Evolutionary conservation across 1,140 invertebrate genomes (phyloP).

Genomic region (Mya arenaria): DNA sequence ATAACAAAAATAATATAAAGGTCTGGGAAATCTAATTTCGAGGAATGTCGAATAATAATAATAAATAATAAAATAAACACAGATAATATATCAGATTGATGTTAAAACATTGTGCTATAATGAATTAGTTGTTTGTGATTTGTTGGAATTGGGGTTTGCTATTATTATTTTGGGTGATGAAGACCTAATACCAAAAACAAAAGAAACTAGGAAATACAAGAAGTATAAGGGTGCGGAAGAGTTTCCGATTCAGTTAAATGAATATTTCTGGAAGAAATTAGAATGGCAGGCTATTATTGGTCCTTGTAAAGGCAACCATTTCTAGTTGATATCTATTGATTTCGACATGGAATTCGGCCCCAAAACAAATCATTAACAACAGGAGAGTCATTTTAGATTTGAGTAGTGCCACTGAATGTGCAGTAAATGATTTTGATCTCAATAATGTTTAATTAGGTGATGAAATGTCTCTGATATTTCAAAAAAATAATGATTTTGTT

Average conservation of each 20-base stretch:
- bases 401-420: background rate
- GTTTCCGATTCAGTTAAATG: background rate
- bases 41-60: background rate
- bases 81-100: background rate
- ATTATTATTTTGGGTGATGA: no score
- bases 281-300: background rate
- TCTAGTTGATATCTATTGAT: background rate
- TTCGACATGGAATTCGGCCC: background rate
- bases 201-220: background rate
- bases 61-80: background rate
- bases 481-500: background rate
- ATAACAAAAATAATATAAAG: background rate
- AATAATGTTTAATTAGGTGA: conserved; percentile 12
- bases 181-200: no score
- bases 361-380: background rate
- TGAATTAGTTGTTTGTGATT: background rate
- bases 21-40: background rate
- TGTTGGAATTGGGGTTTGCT: background rate
- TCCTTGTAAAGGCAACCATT: background rate
- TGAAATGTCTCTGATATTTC: background rate
- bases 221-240: background rate
- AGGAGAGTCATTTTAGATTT: background rate
- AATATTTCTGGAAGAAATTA: conserved; percentile 1
- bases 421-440: background rate
- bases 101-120: conserved; percentile 2